phyloP scores from a whole-genome alignment of 1,140 invertebrate genomes.

The Neomicropteryx cornuta region DNA sequence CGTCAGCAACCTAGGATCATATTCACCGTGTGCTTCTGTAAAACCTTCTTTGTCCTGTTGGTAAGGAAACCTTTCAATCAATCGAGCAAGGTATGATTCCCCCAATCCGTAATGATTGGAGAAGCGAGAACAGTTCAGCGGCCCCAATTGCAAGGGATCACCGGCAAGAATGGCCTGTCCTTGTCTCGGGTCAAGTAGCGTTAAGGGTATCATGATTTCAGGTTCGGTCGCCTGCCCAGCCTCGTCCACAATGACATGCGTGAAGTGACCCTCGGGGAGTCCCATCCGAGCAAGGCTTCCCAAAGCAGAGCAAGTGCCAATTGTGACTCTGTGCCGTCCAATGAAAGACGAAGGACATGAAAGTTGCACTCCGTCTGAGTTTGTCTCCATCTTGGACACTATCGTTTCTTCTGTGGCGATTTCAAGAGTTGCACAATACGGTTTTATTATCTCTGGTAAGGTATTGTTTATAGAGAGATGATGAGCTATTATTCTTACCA shows the following conservation, averaged over 20 bases:
- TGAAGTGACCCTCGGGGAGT: conserved; percentile 65
- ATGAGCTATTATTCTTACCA: conserved; percentile 58
- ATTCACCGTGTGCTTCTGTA: conserved; percentile 37
- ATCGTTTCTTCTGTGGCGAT: conserved; percentile 37
- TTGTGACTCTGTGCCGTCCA: conserved; percentile 62
- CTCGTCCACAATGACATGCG: conserved; percentile 83
- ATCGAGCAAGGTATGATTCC: conserved; percentile 58
- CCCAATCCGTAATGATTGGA: conserved; percentile 52
- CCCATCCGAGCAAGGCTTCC: conserved; percentile 56
- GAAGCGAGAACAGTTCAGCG: conserved; percentile 59
- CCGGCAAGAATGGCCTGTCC: conserved; percentile 76
- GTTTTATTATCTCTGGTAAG: conserved; percentile 50
- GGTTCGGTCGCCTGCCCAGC: conserved; percentile 85
- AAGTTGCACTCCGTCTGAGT: conserved; percentile 31
- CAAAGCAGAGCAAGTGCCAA: conserved; percentile 69
- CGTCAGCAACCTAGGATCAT: conserved; percentile 58
- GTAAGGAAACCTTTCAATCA: conserved; percentile 55
- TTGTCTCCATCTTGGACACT: conserved; percentile 26
- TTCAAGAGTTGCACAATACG: conserved; percentile 57
- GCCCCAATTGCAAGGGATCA: conserved; percentile 85
- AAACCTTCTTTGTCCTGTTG: conserved; percentile 42
- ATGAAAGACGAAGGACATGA: conserved; percentile 45
- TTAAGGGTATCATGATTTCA: conserved; percentile 70
- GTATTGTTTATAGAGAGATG: conserved; percentile 44
- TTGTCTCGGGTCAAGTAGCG: conserved; percentile 32